Percentiles rank a stretch among this genome's conserved stretches.
phyloP scores from a whole-genome alignment of 1,140 invertebrate species.

The Drosophila mayri region DNA sequence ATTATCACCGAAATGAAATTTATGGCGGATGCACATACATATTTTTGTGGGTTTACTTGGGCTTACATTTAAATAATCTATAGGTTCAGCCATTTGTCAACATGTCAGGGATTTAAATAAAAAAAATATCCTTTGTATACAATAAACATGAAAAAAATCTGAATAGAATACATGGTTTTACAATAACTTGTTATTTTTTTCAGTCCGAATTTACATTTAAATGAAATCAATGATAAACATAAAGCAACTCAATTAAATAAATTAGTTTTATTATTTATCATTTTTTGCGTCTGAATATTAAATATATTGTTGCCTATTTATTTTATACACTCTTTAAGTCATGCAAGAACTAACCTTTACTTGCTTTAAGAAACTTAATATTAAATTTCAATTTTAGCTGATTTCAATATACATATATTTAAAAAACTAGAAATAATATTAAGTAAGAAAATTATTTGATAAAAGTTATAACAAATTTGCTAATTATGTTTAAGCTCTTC shows the following conservation, averaged over 20 bases:
- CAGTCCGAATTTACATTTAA: background rate
- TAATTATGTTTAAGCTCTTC: background rate
- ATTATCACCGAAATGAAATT: slow-evolving; percentile 31
- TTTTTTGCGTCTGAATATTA: background rate
- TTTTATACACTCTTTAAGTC: background rate
- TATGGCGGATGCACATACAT: background rate
- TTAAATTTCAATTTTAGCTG: too few species aligned
- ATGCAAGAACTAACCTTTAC: background rate
- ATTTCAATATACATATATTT: too few species aligned
- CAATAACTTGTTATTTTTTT: background rate
- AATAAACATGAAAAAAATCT: background rate
- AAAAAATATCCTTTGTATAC: too few species aligned
- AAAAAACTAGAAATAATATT: too few species aligned
- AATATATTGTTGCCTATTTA: background rate
- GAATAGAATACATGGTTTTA: background rate
- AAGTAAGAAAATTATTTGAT: background rate
- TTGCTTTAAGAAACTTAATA: background rate
- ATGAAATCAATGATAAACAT: background rate
- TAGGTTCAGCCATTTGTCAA: background rate
- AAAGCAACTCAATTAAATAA: background rate
- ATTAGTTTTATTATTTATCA: background rate
- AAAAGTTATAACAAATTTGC: background rate
- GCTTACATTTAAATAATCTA: slow-evolving; percentile 2
- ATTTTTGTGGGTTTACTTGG: background rate
- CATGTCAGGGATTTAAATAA: background rate